Evolutionary conservation across 2,888 invertebrate genomes (phyloP), one percentile per base, ranked within the genome.

Genomic region (Andrena praecox): DNA sequence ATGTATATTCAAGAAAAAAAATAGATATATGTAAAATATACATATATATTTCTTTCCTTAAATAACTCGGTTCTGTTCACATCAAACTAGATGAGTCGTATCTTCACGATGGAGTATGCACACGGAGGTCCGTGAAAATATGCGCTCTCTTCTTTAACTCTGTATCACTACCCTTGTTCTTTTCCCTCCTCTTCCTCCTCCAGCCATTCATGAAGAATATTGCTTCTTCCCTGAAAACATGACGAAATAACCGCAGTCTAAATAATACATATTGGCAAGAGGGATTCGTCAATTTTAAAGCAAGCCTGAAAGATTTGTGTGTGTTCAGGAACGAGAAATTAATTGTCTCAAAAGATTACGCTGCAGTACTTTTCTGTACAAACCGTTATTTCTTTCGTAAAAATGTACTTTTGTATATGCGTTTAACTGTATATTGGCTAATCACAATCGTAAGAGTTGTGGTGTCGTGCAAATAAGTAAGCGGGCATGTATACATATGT

Each of bases 191-290:
- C 73, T 70, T 87, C 80, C 33, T 88, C 85, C 84, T 91, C 89
- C 85, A 92, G 85, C 94, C 94, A 94, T 89, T 93, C 89, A 60
- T 90, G 89, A 85, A 94, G 87, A 68, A 93, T 89, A 74, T 92
- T 90, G 76, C 82, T 92, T 85, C 90, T 92, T 77, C 90, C 91
- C 93, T 94, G 91, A 64, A 92, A 93, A 77, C 81, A 82, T 29
- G 63, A 70, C 48, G 27, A 6, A 1, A 50, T 31, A 16, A 33
- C 8, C 54, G 54, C 20, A 54, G 8, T 20, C 20, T 54, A 7
- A 42, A 42, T 54, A 20, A 10, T 54, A 20, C 20, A 8, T 54
- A 29, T 24, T 29, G 12, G 5, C 1, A 12, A 20, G 8, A 27
- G 16, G 7, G 20, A 29, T 24, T 33, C 24, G 12, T 6, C 10